Conservation (phyloP, 2,888 invertebrate genomes). For the Tiphia femorata region DNA sequence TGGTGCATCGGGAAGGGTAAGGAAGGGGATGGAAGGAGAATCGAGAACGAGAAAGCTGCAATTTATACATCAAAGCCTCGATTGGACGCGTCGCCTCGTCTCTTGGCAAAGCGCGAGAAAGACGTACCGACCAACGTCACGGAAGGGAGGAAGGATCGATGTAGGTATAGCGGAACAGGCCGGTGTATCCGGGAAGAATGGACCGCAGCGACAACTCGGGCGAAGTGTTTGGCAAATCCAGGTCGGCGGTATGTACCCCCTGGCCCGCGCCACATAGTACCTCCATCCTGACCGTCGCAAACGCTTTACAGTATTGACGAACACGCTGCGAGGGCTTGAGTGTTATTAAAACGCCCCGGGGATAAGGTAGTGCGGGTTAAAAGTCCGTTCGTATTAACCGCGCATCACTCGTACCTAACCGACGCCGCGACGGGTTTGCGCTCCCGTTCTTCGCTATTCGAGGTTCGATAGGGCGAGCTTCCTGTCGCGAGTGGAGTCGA, state of each 20-base stretch:
- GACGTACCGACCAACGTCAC: slow-evolving; percentile 40
- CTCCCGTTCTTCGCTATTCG: no score
- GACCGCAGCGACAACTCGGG: slow-evolving; percentile 36
- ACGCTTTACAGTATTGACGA: slow-evolving; percentile 34
- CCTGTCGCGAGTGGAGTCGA: no score
- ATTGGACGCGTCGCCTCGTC: slow-evolving; percentile 47
- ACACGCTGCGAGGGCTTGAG: slow-evolving; percentile 1
- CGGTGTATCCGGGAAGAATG: slow-evolving; percentile 21
- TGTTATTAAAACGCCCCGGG: slow-evolving; percentile 24
- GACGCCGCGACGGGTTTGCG: no score
- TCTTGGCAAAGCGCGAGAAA: slow-evolving; percentile 36
- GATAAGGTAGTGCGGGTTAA: no score
- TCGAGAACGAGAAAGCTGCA: slow-evolving; percentile 49
- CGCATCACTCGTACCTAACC: no score
- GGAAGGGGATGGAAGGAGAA: slow-evolving; percentile 19
- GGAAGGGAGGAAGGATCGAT: slow-evolving; percentile 10
- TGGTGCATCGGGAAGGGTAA: slow-evolving; percentile 22
- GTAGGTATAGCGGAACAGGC: slow-evolving; percentile 17
- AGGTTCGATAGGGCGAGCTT: no score
- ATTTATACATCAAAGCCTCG: slow-evolving; percentile 55
- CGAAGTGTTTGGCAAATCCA: slow-evolving; percentile 49
- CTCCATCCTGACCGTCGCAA: slow-evolving; percentile 19
- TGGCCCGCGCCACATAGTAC: no score
- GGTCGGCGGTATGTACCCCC: slow-evolving; percentile 24
- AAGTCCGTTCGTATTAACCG: no score